Percentiles rank a stretch among this genome's conserved stretches.
phyloP scores from a whole-genome alignment of 2,888 invertebrate genomes.

The Leptinotarsa haldemani region DNA sequence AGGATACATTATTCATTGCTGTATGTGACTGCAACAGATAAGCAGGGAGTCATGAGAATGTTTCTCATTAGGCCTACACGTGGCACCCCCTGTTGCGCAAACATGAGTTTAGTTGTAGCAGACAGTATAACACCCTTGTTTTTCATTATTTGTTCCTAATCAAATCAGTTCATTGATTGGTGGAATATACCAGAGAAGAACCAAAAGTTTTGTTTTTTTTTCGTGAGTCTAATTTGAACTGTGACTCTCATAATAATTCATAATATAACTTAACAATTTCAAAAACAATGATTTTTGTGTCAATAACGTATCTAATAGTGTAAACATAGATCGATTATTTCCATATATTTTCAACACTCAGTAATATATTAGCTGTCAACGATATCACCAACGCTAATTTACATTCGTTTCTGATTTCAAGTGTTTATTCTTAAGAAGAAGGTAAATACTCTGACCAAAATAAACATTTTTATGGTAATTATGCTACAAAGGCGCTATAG shows the following conservation, averaged over 20 bases:
- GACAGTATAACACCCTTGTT: constrained; percentile 10
- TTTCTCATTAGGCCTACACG: constrained; percentile 33
- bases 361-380: no score
- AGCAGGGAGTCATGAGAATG: constrained; percentile 33
- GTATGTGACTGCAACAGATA: constrained; percentile 17
- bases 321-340: no score
- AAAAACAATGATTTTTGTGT: no score
- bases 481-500: constrained; percentile 43
- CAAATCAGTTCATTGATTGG: neutral
- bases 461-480: constrained; percentile 43
- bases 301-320: no score
- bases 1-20: constrained; percentile 17
- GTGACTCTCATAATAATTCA: no score
- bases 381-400: constrained; percentile 19
- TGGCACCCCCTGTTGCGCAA: constrained; percentile 22
- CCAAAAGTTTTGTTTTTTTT: no score
- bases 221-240: no score
- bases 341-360: no score
- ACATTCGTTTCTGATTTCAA: constrained; percentile 2
- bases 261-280: no score
- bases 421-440: constrained; percentile 12
- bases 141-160: neutral
- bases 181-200: no score
- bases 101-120: constrained; percentile 5
- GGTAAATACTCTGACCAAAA: constrained; percentile 40